Base-by-base conservation (phyloP, 1,140 invertebrate genomes). In the Arion vulgaris region DNA sequence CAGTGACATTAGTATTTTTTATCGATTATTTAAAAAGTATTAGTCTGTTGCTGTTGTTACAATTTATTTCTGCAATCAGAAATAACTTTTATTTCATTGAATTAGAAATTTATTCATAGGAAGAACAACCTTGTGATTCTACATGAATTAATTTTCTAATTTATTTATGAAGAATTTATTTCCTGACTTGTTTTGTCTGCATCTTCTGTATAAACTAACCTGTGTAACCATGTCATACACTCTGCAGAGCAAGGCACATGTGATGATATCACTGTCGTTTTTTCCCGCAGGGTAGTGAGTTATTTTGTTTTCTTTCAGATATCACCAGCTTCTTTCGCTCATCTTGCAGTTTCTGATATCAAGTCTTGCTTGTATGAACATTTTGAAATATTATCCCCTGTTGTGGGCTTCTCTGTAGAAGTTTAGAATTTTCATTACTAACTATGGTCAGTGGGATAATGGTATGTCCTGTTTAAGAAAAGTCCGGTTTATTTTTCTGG, bases 261-360 rank as follows among this genome's bases (percentile, higher is more conserved):
- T 7, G 62, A 66, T 66, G 62, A 66, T 66, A 66, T 66, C 62
- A 66, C 62, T 32, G 62, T 66, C 62, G 32, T 66, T 66, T 66
- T 66, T 66, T 66, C 62, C 28, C 62, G 32, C 62, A 34, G 62
- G 28, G 17, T 66, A 66, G 62, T 66, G 62, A 66, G 62, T 66
- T 66, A 7, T 66, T 66, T 66, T 66, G 62, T 66, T 17, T 66
- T 7, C 19, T 66, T 66, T 28, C n/a, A 66, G 62, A 32, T 32
- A 66, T 66, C 62, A 66, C 62, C 28, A 32, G 62, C 62, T 66
- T 66, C 62, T 66, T 32, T 66, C 62, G 32, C 11, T 57, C 53
- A 57, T 57, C 53, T 11, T 57, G 5, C 53, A 57, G 26, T 23
- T 11, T 57, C 17, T 57, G 53, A 57, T 57, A 15, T 9, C 53